A percentile compares a stretch with the other conserved stretches of the same genome.
Conservation (phyloP, 1,140 invertebrate genomes). For the Drosophila mauritiana region DNA sequence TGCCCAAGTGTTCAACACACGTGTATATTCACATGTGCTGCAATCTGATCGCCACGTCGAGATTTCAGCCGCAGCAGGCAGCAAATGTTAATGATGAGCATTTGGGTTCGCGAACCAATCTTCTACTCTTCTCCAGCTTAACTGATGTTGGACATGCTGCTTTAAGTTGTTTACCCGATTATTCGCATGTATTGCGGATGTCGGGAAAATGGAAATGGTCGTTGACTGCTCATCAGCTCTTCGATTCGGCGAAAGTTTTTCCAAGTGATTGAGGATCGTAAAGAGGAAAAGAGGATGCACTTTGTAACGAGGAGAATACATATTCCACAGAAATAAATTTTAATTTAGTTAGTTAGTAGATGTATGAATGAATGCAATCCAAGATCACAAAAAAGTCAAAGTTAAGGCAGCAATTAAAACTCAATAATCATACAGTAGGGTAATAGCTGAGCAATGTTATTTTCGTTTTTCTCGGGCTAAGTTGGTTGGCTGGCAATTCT, state of each 20-base stretch:
- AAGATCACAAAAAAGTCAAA: constrained; percentile 3
- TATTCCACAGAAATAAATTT: background rate
- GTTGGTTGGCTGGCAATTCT: constrained; percentile 43
- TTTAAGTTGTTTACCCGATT: constrained; percentile 56
- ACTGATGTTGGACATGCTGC: constrained; percentile 50
- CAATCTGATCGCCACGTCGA: constrained; percentile 76
- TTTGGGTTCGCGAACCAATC: background rate
- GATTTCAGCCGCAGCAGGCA: constrained; percentile 55
- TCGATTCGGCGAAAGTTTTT: constrained; percentile 51
- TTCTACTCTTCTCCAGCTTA: constrained; percentile 21
- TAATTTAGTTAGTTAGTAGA: background rate
- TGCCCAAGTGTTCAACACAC: constrained; percentile 37
- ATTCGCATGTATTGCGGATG: constrained; percentile 56
- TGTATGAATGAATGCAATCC: background rate
- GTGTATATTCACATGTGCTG: constrained; percentile 74
- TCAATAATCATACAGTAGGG: constrained; percentile 24
- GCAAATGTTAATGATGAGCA: constrained; percentile 77
- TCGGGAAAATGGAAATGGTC: constrained; percentile 47
- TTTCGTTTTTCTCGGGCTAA: constrained; percentile 11
- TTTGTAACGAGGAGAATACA: background rate
- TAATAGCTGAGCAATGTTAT: constrained; percentile 8
- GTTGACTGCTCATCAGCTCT: constrained; percentile 46
- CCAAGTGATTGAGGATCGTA: constrained; percentile 3
- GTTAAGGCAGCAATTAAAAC: constrained; percentile 14
- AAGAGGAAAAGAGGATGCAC: constrained; percentile 9